These are phyloP conservation scores for Pontoporia blainvillei DNA, from an alignment of 2,113 vertebrate genomes.

Conservation along the genomic window DNA sequence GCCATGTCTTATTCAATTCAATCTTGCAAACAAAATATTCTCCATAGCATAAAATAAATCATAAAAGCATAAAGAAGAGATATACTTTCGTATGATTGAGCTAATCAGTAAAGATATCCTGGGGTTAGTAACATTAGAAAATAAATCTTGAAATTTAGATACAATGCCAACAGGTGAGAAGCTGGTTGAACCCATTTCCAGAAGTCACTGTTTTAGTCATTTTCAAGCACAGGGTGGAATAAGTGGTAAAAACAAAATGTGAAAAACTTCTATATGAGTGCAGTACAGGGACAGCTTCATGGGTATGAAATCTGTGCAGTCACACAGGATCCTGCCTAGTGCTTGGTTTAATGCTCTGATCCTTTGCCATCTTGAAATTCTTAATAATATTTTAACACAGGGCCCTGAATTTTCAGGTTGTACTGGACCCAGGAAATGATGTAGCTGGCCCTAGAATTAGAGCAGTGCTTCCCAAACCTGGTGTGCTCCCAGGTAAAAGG, in stretches of 20 bases:
- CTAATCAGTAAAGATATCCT: not conserved
- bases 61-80: not conserved
- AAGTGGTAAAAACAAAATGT: not conserved
- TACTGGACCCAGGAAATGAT: not conserved
- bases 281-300: accelerated
- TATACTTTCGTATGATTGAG: not conserved
- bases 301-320: accelerated
- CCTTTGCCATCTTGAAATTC: not conserved
- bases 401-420: not conserved
- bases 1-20: not conserved
- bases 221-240: not conserved
- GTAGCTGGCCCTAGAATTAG: not conserved
- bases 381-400: not conserved
- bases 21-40: not conserved
- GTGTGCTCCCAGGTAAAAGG: not conserved
- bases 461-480: not conserved
- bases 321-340: not conserved
- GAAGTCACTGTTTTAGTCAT: not conserved
- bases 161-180: not conserved
- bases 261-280: not conserved
- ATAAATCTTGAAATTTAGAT: not conserved
- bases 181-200: not conserved
- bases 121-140: not conserved
- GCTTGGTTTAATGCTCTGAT: not conserved
- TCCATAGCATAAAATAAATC: not conserved